A percentile compares a stretch with the other conserved stretches of the same genome.
Evolutionary conservation across 2,888 invertebrate genomes (phyloP).

Genomic region (Spisula subtruncata): DNA sequence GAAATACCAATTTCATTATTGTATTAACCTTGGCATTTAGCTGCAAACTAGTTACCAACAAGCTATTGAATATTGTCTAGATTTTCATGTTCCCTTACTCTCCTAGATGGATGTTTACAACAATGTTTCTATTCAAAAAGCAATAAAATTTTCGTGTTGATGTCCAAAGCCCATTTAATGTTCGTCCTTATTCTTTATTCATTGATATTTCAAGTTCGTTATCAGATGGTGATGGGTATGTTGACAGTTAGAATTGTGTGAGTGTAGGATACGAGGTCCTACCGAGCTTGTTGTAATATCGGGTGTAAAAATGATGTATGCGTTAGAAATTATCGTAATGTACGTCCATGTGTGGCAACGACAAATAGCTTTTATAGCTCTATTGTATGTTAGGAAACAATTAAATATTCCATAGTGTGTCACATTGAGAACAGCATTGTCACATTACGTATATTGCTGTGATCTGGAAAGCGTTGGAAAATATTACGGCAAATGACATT

Average conservation of each 20-base stretch:
- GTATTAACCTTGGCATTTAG: neutral
- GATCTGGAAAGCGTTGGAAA: neutral
- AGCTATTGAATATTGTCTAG: neutral
- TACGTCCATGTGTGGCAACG: neutral
- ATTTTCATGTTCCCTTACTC: neutral
- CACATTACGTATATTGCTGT: neutral
- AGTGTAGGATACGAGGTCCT: neutral
- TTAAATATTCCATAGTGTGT: neutral
- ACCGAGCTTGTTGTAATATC: neutral
- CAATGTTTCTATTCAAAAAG: neutral
- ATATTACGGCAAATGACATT: neutral
- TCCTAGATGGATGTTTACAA: slow-evolving; percentile 20
- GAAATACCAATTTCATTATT: neutral
- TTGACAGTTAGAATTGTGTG: slow-evolving; percentile 11
- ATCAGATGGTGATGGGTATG: neutral
- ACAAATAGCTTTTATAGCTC: neutral
- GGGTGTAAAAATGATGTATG: slow-evolving; percentile 18
- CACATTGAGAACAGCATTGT: neutral
- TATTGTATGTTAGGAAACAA: slow-evolving; percentile 11
- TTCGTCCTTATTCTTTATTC: slow-evolving; percentile 22
- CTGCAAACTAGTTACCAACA: neutral
- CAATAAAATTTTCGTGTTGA: slow-evolving; percentile 29
- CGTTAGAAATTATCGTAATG: neutral
- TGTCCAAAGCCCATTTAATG: slow-evolving; percentile 40
- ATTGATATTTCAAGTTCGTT: slow-evolving; percentile 24